These are phyloP conservation scores for Litoditis marina DNA, from an alignment of 2,888 invertebrate species.

Conservation along the genomic window DNA sequence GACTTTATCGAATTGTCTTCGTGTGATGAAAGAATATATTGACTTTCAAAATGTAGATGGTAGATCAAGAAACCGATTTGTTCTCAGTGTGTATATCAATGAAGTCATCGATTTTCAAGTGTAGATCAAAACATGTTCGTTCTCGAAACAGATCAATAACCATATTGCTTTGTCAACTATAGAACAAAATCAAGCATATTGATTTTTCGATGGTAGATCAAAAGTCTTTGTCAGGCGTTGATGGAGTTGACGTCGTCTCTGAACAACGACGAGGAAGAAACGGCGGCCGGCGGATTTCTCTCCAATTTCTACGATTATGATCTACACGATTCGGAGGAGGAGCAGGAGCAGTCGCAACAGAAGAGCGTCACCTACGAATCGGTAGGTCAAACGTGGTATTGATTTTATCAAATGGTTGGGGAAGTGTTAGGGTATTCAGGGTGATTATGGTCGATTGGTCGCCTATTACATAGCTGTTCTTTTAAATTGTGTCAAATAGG, in stretches of 20 bases:
- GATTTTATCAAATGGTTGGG: not conserved
- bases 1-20: too few species aligned
- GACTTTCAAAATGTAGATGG: too few species aligned
- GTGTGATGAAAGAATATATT: too few species aligned
- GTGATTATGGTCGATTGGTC: too few species aligned
- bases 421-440: not conserved
- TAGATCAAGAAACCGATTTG: too few species aligned
- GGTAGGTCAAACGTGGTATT: constrained; percentile 7
- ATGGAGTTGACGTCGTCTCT: constrained; percentile 37
- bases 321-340: constrained; percentile 16
- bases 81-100: too few species aligned
- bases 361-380: constrained; percentile 32
- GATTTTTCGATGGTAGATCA: not conserved
- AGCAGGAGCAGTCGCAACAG: not conserved
- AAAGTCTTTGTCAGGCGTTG: constrained; percentile 31
- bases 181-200: too few species aligned
- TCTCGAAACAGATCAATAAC: too few species aligned
- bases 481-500: too few species aligned
- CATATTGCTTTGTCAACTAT: too few species aligned
- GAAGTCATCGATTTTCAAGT: not conserved
- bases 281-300: constrained; percentile 22
- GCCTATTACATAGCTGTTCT: too few species aligned
- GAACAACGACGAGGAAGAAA: constrained; percentile 34
- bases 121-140: not conserved
- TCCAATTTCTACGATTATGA: constrained; percentile 24